These are phyloP conservation scores for Takifugu bimaculatus DNA, from an alignment of 2,113 vertebrate genomes.

Conservation along the genomic window DNA sequence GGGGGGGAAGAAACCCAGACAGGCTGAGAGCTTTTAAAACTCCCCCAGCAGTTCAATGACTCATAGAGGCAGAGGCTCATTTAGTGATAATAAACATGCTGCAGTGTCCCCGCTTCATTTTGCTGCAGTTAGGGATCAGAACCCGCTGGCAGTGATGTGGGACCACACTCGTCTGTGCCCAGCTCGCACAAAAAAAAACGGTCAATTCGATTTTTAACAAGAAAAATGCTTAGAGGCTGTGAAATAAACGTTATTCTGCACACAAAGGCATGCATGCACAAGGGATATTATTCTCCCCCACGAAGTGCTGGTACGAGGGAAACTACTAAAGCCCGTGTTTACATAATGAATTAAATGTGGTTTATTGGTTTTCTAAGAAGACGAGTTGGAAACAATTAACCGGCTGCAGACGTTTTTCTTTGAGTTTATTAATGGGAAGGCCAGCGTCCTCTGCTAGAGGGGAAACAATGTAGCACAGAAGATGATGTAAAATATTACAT, in stretches of 20 bases:
- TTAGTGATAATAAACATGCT: background rate
- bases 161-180: background rate
- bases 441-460: too few relatives aligned
- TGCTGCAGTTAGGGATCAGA: background rate
- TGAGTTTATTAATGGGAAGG: background rate
- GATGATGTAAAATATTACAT: too few relatives aligned
- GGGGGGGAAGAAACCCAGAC: background rate
- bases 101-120: background rate
- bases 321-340: too few relatives aligned
- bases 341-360: background rate
- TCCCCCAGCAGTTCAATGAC: background rate
- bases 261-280: too few relatives aligned
- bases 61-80: background rate
- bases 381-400: conserved; percentile 24
- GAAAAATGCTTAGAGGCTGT: background rate
- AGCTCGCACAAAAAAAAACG: background rate
- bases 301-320: too few relatives aligned
- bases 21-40: background rate
- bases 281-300: too few relatives aligned
- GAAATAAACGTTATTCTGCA: too few relatives aligned
- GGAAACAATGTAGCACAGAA: too few relatives aligned
- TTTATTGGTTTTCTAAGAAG: conserved; percentile 28
- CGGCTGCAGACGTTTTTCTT: conserved; percentile 27
- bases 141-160: background rate
- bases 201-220: background rate